Evolutionary conservation across 2,888 invertebrate genomes (phyloP), one percentile per base, ranked within the genome.

Genomic region (Hylaea fasciaria): DNA sequence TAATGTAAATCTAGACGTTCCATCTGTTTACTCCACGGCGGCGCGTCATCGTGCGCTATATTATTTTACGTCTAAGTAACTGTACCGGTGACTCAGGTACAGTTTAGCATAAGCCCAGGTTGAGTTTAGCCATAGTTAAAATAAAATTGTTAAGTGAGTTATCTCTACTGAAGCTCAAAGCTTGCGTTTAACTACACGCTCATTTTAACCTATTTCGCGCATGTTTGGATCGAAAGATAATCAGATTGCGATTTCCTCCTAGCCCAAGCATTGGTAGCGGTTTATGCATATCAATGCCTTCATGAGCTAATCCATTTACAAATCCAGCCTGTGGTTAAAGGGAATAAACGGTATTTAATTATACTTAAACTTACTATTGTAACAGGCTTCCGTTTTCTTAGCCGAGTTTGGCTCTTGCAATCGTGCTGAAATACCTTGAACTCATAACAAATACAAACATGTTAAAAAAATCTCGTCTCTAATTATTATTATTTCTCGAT

Each of bases 21-120:
- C 5, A 13, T 45, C 29, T 32, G 32, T 5, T n/a, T n/a, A 11
- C 10, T n/a, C 32, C 29, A 10, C 13, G 5, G 22, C 13, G 10
- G 46, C 1, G 28, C 12, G 17, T 16, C 37, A 16, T 48, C 37
- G 48, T 13, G 9, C 14, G 14, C 29, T 16, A 37, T 37, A 37
- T n/a, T n/a, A n/a, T 49, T 50, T 50, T 14, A 43, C 3, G 7
- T 12, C 17, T 8, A 46, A 52, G 39, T 52, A 37, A 11, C 44
- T 48, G 40, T 17, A 32, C 37, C 35, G 43, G 51, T 56, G 52
- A 61, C 16, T 56, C 60, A 48, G 44, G 47, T 11, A 11, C 11
- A 40, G 40, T 54, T 62, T 62, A 57, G 53, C 57, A 62, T 62
- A 57, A 57, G 41, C 41, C 52, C 45, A 53, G 62, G 53, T 49